Base-by-base conservation (phyloP, 2,113 vertebrate genomes). In the Sander lucioperca region DNA sequence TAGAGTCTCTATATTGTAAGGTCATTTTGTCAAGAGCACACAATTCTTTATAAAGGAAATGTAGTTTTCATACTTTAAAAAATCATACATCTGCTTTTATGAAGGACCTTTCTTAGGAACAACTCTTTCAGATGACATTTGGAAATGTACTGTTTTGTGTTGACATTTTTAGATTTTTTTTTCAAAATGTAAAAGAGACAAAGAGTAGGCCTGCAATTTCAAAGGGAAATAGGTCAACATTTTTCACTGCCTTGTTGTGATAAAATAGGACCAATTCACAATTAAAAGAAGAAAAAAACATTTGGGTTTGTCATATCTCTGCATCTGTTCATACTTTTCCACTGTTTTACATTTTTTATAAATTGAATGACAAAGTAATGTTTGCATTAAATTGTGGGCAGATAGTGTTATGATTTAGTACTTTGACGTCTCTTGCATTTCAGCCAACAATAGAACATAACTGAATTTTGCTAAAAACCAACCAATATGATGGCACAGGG, bases 1-100 rank as follows among this genome's bases (percentile, higher is more conserved):
- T 91, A 93, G 77, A 91, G 72, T 93, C 91, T 94, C 85, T 90
- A 91, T 91, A 89, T 80, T 91, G 70, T 89, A 81, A 54, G 72
- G 77, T 87, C 74, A 85, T 84, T 83, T 83, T 90, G 85, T 91
- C 61, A 30, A 82, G 81, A 87, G 87, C 88, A 91, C 83, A 79
- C 53, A 7, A 53, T 74, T 91, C 79, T 83, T 87, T 57, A 48
- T 80, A 81, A 21, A 84, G 68, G 18, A 89, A 84, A 74, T 65
- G 82, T 84, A 84, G 79, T 87, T 94, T 89, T 85, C 83, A 74
- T 86, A 87, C 57, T 67, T 82, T 45, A 30, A 75, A 53, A 27
- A 74, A 43, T 54, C 36, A 65, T 12, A 65, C 43, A 2, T 65
- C 27, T 78, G 64, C 63, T 81, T 77, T 21, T 80, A 71, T 70